Conservation (phyloP, 2,797 vertebrate genomes). For the Melopsittacus undulatus region DNA sequence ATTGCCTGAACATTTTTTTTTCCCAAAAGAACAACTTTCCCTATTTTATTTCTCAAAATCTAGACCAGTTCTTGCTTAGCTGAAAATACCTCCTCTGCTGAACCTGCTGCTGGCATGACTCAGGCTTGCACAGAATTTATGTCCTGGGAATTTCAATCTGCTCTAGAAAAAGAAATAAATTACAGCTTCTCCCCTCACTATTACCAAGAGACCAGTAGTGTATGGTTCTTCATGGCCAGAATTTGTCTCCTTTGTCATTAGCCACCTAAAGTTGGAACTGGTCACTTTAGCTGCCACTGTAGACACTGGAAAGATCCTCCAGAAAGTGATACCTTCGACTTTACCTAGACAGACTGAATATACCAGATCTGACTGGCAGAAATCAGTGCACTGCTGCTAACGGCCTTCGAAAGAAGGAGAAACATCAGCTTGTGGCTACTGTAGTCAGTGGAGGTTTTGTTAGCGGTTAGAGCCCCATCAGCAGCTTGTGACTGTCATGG, state of each 20-base stretch:
- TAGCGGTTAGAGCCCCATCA: not conserved
- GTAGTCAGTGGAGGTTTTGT: not conserved
- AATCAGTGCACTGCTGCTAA: not conserved
- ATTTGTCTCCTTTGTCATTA: not conserved
- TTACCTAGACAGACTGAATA: not conserved
- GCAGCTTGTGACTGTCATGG: not conserved
- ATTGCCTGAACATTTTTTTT: not conserved
- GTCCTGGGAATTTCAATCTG: not conserved
- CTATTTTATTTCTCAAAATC: not conserved
- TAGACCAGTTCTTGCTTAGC: not conserved
- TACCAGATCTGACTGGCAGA: not conserved
- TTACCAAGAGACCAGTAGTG: not conserved
- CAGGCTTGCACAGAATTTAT: not conserved
- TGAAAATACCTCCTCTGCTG: not conserved
- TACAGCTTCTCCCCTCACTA: not conserved
- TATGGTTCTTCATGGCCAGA: accelerated
- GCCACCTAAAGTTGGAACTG: not conserved
- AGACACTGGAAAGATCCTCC: not conserved
- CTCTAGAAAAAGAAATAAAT: not conserved
- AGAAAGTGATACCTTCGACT: not conserved
- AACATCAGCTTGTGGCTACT: accelerated
- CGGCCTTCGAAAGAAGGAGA: not conserved
- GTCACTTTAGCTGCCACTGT: not conserved
- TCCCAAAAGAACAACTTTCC: not conserved
- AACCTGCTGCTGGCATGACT: not conserved